Base-by-base conservation (phyloP, 2,113 vertebrate genomes). In the Syngnathus typhle region DNA sequence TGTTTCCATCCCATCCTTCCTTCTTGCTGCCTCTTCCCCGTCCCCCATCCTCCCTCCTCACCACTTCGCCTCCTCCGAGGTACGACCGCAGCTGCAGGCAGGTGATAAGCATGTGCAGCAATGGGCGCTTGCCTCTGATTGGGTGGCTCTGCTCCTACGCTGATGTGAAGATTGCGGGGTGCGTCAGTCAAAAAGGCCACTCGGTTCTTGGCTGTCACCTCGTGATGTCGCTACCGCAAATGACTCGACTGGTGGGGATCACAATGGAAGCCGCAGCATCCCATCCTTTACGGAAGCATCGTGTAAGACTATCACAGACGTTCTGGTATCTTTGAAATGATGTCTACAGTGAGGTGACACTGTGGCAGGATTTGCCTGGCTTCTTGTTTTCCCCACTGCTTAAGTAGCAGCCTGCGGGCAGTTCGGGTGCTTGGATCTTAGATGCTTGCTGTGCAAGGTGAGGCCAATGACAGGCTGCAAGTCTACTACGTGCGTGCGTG, bases 91-190 rank as follows among this genome's bases (percentile, higher is more conserved):
- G 86, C 90, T 90, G 89, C 64, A 67, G 60, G 85, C 83, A 87
- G 87, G 88, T 90, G 91, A 92, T 92, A 92, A 91, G 89, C 81
- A 47, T 69, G 77, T 63, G 79, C 75, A 64, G 82, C 60, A 61
- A 70, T 75, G 82, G 64, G 75, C 59, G 68, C 77, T 69, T 9
- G n/a, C 47, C 72, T 83, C 76, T 78, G 82, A 92, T 89, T 87
- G 89, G 85, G 79, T 75, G 70, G 73, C 81, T 78, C 68, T 49
- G 79, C 81, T 82, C 80, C 82, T 72, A 83, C 81, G 75, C 83
- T 81, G 82, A 88, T 86, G 84, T 81, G 82, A 79, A 85, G 84
- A 89, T 84, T 88, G 79, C 77, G 72, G 81, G 71, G 79, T 82
- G 88, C 70, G 74, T 85, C 82, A 78, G 85, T 88, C 84, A 87